Base-by-base conservation (phyloP, 2,797 vertebrate species). In the Acrocephalus scirpaceus region DNA sequence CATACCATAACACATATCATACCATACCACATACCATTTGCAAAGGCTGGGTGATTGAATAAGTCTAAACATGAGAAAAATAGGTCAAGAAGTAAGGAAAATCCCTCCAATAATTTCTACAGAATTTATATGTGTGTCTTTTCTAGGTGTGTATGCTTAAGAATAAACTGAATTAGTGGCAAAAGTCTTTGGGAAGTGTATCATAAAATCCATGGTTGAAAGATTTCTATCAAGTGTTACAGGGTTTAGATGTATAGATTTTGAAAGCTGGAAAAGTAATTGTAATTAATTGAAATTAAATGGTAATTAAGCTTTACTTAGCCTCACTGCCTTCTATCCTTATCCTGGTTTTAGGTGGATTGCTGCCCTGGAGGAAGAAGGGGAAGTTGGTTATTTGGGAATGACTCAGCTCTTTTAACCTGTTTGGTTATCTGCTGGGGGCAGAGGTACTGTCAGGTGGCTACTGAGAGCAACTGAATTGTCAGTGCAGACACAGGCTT, bases 381-480 rank as follows among this genome's bases (percentile, higher is more conserved):
- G 7, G 10, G 7, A 83, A 34, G 15, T 7, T 71, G 32, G 18
- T 74, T 53, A 29, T 71, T 64, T 86, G 36, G 29, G 23, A 74
- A 64, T 27, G 19, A 30, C 61, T 84, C 10, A 53, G 9, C 16
- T 80, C 44, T 34, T 88, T 78, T 69, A n/a, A 34, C 25, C 16
- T 40, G 6, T 62, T 47, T 58, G 38, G 4, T 13, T 54, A 11
- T 5, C 53, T 53, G 11, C 32, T 45, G 27, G 42, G 45, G 45
- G 38, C 57, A 75, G 32, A 64, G 11, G 11, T 26, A 5, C 18
- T 80, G 23, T 7, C 36, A 71, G 51, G 9, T 3, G 11, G 16
- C 23, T 40, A 1, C 34, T 3, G 2, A 1, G 9, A 36, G 29
- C 21, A 23, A 1, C 4, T 27, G 40, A 50, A 27, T 10, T 51